phyloP scores from a whole-genome alignment of 2,888 invertebrate genomes.

The Girardia tigrina region DNA sequence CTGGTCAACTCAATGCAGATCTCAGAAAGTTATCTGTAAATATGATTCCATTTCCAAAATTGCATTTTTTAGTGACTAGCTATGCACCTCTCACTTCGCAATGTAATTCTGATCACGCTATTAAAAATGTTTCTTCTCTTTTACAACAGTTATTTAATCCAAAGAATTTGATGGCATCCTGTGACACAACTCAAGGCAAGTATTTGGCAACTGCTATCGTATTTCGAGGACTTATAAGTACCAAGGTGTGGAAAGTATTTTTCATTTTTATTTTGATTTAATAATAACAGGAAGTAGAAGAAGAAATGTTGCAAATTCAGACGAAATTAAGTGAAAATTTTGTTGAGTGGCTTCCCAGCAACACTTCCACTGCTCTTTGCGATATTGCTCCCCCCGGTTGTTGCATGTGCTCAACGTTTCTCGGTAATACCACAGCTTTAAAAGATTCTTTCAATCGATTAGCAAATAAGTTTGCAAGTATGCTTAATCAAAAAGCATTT shows the following conservation, averaged over 20 bases:
- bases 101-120: neutral
- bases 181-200: slow-evolving; percentile 17
- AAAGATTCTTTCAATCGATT: slow-evolving; percentile 24
- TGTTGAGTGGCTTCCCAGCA: slow-evolving; percentile 35
- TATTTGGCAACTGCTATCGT: slow-evolving; percentile 31
- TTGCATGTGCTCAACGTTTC: slow-evolving; percentile 19
- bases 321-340: slow-evolving; percentile 28
- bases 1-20: slow-evolving; percentile 35
- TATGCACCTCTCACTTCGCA: slow-evolving; percentile 27
- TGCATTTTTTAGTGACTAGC: slow-evolving; percentile 31
- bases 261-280: neutral
- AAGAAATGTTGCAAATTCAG: slow-evolving; percentile 25
- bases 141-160: slow-evolving; percentile 25
- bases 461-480: slow-evolving; percentile 25
- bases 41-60: slow-evolving; percentile 30
- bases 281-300: slow-evolving; percentile 28
- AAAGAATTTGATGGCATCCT: slow-evolving; percentile 27
- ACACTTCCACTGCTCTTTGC: slow-evolving; percentile 32
- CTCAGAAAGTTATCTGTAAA: slow-evolving; percentile 31
- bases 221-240: slow-evolving; percentile 18
- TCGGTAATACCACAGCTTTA: slow-evolving; percentile 30
- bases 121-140: neutral
- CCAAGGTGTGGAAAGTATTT: neutral
- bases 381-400: slow-evolving; percentile 30
- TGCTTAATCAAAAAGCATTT: slow-evolving; percentile 35